Conservation (phyloP, 1,140 invertebrate genomes). For the Drosophila malerkotliana region DNA sequence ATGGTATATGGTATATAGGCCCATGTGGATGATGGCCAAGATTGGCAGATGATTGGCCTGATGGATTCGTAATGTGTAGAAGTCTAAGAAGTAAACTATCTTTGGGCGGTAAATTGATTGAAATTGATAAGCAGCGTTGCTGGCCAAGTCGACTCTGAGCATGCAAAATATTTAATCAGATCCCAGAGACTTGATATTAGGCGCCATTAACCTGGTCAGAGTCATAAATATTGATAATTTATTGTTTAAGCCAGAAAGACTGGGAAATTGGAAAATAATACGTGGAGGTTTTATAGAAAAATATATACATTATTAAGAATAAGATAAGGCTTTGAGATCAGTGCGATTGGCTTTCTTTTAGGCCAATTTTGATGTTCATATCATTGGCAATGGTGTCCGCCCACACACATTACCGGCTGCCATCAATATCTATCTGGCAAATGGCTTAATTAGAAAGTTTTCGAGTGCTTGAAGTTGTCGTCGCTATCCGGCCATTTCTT, state of each 20-base stretch:
- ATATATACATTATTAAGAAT: background rate
- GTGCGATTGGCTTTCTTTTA: background rate
- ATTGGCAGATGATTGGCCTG: slow-evolving; percentile 22
- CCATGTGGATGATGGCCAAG: slow-evolving; percentile 11
- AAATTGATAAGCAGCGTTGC: slow-evolving; percentile 42
- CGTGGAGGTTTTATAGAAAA: background rate
- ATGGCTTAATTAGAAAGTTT: slow-evolving; percentile 77
- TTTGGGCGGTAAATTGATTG: slow-evolving; percentile 41
- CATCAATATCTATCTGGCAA: slow-evolving; percentile 42
- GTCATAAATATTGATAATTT: slow-evolving; percentile 28
- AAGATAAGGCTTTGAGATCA: background rate
- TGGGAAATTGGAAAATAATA: background rate
- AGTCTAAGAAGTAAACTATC: slow-evolving; percentile 38
- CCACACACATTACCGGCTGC: slow-evolving; percentile 26
- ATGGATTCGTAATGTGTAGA: slow-evolving; percentile 41
- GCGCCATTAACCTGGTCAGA: slow-evolving; percentile 13
- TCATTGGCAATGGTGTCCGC: slow-evolving; percentile 15
- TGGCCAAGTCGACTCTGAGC: slow-evolving; percentile 8
- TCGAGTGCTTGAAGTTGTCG: slow-evolving; percentile 54
- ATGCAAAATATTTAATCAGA: slow-evolving; percentile 45
- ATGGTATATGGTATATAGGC: background rate
- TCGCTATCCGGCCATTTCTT: slow-evolving; percentile 20
- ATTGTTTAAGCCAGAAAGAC: slow-evolving; percentile 4
- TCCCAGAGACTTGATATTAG: slow-evolving; percentile 25
- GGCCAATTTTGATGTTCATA: slow-evolving; percentile 13